A percentile compares a stretch with the other conserved stretches of the same genome.
phyloP scores from a whole-genome alignment of 1,140 invertebrate genomes.

The Listronotus bonariensis region DNA sequence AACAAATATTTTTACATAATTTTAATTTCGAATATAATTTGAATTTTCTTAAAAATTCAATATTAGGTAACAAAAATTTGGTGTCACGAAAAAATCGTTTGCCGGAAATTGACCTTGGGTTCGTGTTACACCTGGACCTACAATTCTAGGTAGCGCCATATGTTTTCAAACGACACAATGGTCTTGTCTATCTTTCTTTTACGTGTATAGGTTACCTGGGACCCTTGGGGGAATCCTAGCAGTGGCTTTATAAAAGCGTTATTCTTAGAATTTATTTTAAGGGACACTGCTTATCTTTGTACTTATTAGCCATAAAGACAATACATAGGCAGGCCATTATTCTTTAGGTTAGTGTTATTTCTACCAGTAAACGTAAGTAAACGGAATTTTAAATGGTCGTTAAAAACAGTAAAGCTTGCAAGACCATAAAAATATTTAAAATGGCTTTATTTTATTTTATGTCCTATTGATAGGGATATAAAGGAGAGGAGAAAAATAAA shows the following conservation, averaged over 20 bases:
- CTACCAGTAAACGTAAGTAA: neutral
- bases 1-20: no score
- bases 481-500: constrained; percentile 20
- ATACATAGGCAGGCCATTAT: neutral
- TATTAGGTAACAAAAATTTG: neutral
- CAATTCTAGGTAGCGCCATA: constrained; percentile 24
- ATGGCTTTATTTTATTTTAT: constrained; percentile 2
- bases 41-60: neutral
- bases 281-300: no score
- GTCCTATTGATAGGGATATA: no score
- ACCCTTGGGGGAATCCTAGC: constrained; percentile 19
- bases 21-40: neutral
- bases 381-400: neutral
- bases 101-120: constrained; percentile 18
- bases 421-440: neutral
- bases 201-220: constrained; percentile 20
- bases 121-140: constrained; percentile 27
- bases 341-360: neutral
- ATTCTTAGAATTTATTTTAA: constrained; percentile 17
- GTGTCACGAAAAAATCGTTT: constrained; percentile 7
- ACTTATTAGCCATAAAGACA: no score
- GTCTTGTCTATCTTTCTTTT: constrained; percentile 17
- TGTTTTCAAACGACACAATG: constrained; percentile 25
- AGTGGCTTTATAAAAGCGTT: constrained; percentile 23
- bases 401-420: constrained; percentile 2